Evolutionary conservation across 2,797 vertebrate genomes (phyloP), one percentile per base, ranked within the genome.

Genomic region (Muraenolepis orangiensis): DNA sequence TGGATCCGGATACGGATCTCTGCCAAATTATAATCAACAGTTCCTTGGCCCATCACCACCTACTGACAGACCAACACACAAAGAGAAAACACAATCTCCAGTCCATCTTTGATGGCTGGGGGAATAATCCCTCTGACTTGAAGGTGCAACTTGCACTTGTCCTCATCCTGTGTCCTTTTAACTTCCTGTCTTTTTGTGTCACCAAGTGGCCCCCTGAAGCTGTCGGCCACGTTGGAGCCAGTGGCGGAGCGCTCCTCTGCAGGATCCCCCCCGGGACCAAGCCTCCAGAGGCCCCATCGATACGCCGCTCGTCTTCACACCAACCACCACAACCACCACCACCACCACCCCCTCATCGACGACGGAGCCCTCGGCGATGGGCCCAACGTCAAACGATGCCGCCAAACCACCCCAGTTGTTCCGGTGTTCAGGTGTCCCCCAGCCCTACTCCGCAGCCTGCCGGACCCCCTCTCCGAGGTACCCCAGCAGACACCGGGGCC

Each of bases 131-230:
- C 42, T 18, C 36, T 16, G 18, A 4, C 3, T 13, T 46, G 13
- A 14, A n/a, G n/a, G 40, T 18, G 20, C 42, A 46, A 16, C 16
- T 42, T 42, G 42, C 5, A 4, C 42, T 51, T 51, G 18, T 51
- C 4, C 7, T 20, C 2, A 7, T 26, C 57, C 57, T 26, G 57
- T 64, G 12, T 23, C 32, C 20, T 70, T 1, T 28, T 29, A 38
- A 11, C 69, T 29, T 26, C 69, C 69, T 1, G 34, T 46, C 36
- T 29, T 42, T 38, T 12, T 3, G 2, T 7, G 38, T 32, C 69
- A 29, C 36, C 66, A 81, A 89, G 89, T 64, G 80, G 82, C 77
- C 87, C 89, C 61, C 89, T 85, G 75, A 92, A 92, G 84, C 70
- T 83, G 36, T 34, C 89, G 0, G 71, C 76, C 0, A 75, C 82